Percentiles rank a stretch among this genome's conserved stretches.
Evolutionary conservation across 1,140 invertebrate species (phyloP).

Genomic region (Heliothis subflexa): DNA sequence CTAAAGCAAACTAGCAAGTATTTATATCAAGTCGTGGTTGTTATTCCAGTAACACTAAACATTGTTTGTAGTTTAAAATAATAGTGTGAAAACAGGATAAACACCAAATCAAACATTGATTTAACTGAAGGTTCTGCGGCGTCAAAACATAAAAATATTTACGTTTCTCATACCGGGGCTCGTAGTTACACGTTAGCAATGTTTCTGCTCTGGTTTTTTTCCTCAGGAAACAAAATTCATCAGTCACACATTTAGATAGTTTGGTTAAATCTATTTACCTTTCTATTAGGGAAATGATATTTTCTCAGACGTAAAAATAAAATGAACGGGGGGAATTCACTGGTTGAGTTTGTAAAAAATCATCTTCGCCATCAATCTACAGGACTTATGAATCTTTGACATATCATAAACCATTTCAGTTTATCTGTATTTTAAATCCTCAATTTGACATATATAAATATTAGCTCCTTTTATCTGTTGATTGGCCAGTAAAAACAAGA

Average conservation of each 20-base stretch:
- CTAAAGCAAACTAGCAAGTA: too few relatives aligned
- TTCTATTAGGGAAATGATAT: neutral
- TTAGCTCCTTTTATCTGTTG: too few relatives aligned
- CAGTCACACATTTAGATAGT: neutral
- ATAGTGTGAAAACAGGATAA: slow-evolving; percentile 1
- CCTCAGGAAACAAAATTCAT: neutral
- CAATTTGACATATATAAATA: too few relatives aligned
- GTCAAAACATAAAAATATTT: slow-evolving; percentile 21
- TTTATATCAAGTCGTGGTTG: too few relatives aligned
- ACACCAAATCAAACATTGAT: slow-evolving; percentile 1
- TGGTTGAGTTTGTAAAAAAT: too few relatives aligned
- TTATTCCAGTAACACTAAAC: too few relatives aligned
- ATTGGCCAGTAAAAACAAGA: too few relatives aligned
- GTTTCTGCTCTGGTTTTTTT: slow-evolving; percentile 1
- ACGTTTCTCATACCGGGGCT: slow-evolving; percentile 1
- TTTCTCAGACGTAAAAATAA: neutral
- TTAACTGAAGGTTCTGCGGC: slow-evolving; percentile 7
- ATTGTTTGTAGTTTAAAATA: neutral
- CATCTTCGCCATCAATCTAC: too few relatives aligned
- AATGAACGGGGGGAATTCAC: too few relatives aligned
- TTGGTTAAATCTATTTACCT: neutral
- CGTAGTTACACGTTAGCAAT: neutral
- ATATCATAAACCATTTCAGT: too few relatives aligned
- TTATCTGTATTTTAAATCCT: too few relatives aligned
- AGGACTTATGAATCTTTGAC: too few relatives aligned